Evolutionary conservation across 2,888 invertebrate species (phyloP), one percentile per base, ranked within the genome.

Genomic region (Trachelus tabidus): DNA sequence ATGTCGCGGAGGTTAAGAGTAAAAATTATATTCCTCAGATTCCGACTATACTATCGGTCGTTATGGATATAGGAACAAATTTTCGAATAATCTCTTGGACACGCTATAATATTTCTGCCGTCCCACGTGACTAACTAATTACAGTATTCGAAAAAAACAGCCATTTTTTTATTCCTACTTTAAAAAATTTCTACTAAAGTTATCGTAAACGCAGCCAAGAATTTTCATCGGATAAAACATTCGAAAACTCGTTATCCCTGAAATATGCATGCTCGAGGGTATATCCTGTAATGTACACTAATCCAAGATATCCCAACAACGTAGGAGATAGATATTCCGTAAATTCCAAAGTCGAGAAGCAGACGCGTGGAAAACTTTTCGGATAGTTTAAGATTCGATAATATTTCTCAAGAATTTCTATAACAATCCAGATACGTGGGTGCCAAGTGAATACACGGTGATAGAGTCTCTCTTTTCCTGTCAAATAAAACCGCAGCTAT

Each of bases 1-100:
- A 83, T 83, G 80, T 33, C 79, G 69, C 76, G 82, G 33, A 71
- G 31, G 56, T 74, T 73, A 79, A 81, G 80, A 76, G 75, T 78
- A 73, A 69, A 76, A 75, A 56, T 81, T 85, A 81, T 79, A 82
- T 9, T 56, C 56, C 9, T 56, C 0, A 56, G 56, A 56, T 56
- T 56, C 23, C 1, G 56, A 23, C 15, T 15, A 1, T 15, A 4
- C 40, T 15, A 40, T 23, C 6, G 23, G 9, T 23, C 56, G 23
- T 23, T 56, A 23, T 56, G 23, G 9, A 56, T 9, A 9, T 9
- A 56, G 9, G 0, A 56, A 56, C 23, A 56, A 9, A 23, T 56
- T 56, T 0, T 56, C 2, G 9, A 9, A 23, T 9, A 23, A 23
- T 9, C 9, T 56, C 56, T 56, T 23, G 9, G 0, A 56, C 9